A percentile compares a stretch with the other conserved stretches of the same genome.
These are phyloP conservation scores for Cassiopea xamachana DNA, from an alignment of 30 jellyfish, hydroid and myxozoan species.

Conservation along the genomic window DNA sequence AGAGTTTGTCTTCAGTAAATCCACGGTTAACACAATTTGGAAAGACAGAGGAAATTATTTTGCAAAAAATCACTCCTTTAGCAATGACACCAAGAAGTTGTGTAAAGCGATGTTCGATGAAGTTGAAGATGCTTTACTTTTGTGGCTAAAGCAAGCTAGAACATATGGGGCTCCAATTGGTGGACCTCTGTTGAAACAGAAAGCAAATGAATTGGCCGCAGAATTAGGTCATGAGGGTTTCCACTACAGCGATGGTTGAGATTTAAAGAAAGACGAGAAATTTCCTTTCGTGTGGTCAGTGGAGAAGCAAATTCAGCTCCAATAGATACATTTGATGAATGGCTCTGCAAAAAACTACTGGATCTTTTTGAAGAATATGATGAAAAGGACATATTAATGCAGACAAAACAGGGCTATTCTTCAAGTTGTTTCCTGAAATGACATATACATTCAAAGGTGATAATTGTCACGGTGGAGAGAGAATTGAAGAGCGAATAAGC, in stretches of 20 bases:
- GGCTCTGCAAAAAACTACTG: not conserved
- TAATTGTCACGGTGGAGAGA: not conserved
- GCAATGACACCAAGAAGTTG: no score
- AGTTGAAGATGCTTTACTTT: not conserved
- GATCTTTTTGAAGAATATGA: not conserved
- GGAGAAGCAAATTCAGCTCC: not conserved
- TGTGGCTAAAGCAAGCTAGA: not conserved
- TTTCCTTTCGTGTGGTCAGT: not conserved
- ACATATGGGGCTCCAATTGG: not conserved
- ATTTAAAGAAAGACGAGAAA: not conserved
- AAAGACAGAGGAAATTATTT: no score
- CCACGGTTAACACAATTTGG: no score
- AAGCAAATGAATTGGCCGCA: not conserved
- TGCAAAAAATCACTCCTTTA: no score
- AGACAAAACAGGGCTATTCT: not conserved
- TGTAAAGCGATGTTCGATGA: no score
- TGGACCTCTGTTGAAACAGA: not conserved
- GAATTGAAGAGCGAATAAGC: not conserved
- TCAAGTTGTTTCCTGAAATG: not conserved
- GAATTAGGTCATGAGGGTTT: no score
- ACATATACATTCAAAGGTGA: not conserved
- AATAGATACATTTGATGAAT: not conserved
- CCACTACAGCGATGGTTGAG: conserved; percentile 16
- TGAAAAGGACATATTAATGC: not conserved
- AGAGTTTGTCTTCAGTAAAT: not conserved